Evolutionary conservation across 1,140 invertebrate genomes (phyloP), one percentile per base, ranked within the genome.

Genomic region (Venturia canescens): DNA sequence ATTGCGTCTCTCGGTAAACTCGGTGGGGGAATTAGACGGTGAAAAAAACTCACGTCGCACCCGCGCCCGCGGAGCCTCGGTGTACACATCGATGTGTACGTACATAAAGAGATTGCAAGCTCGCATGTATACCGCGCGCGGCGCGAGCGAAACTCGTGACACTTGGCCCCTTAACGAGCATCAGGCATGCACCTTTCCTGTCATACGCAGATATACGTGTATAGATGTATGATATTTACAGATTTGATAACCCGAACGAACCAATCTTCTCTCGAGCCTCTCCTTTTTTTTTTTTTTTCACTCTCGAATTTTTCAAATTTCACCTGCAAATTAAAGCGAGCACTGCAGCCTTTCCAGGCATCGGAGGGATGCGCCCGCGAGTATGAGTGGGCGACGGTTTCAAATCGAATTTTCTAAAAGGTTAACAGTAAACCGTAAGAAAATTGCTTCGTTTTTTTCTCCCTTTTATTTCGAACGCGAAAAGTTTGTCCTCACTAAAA

Each of bases 111-210:
- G 4, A 57, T 57, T 23, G 53, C 21, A 38, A 27, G 11, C 50
- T 44, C 70, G 38, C 31, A n/a, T 72, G 50, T 72, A n/a, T n/a
- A n/a, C n/a, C n/a, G n/a, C n/a, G n/a, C n/a, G n/a, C 70, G 38
- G 70, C 26, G 38, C 29, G 70, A 31, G 71, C 18, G 15, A 44
- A 50, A 74, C 71, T 74, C 80, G 77, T 81, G 80, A 81, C 80
- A 74, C 80, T 60, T 81, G 75, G 71, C 69, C 23, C 72, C 67
- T 78, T 77, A 81, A 81, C 77, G 80, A 81, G 75, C 75, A 69
- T 23, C 75, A 78, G 75, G 48, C 80, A 81, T 78, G 80, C 80
- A 81, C 78, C 69, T 48, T 70, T 23, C 21, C 67, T 74, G 53
- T 48, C 34, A 26, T 63, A 26, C 21, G 27, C 60, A 26, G 6